A percentile compares a stretch with the other conserved stretches of the same genome.
phyloP scores from a whole-genome alignment of 2,113 vertebrate genomes.

The Platycercus adscitus region DNA sequence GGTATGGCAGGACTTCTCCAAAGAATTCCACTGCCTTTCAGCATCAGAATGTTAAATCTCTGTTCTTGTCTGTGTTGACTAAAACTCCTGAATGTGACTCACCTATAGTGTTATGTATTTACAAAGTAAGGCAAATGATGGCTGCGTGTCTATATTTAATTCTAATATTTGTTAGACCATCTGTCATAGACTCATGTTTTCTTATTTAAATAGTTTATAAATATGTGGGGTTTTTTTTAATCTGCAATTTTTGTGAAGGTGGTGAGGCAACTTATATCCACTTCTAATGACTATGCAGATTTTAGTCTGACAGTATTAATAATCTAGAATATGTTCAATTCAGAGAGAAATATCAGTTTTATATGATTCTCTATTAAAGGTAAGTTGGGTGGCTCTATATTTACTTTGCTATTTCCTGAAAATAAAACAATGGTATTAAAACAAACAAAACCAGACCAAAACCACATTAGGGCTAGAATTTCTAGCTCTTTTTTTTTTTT shows the following conservation, averaged over 20 bases:
- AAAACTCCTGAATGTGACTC: background rate
- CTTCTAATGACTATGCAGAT: background rate
- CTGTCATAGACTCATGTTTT: background rate
- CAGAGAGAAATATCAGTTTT: background rate
- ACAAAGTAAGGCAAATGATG: background rate
- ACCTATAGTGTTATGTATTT: background rate
- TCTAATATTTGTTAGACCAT: background rate
- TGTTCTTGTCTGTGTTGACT: background rate
- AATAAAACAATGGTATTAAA: background rate
- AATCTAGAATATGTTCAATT: background rate
- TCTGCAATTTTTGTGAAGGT: background rate
- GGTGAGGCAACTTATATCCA: background rate
- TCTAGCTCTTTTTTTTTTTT: background rate
- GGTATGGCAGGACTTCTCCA: background rate
- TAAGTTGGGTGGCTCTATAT: background rate
- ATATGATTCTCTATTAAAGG: background rate
- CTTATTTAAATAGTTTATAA: background rate
- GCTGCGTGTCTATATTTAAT: background rate
- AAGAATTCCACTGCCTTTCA: background rate
- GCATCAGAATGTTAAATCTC: background rate
- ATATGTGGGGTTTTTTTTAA: background rate
- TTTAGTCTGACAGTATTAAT: background rate
- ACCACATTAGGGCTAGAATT: background rate
- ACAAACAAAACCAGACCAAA: background rate
- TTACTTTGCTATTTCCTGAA: background rate